phyloP scores from a whole-genome alignment of 2,113 vertebrate species.

The Mus spicilegus region DNA sequence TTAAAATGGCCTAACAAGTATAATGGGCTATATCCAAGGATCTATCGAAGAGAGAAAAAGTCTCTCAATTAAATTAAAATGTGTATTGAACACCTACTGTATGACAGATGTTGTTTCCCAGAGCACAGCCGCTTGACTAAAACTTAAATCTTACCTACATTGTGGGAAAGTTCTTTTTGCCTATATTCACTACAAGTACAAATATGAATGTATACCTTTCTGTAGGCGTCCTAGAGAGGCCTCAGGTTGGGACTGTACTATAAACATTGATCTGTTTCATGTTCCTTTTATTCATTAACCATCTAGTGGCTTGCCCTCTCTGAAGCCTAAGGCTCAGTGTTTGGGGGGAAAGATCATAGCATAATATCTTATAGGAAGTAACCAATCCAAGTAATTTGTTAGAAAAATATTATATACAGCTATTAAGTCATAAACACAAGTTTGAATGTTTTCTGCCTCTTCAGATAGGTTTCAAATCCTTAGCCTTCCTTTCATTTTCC shows the following conservation, averaged over 20 bases:
- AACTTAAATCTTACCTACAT: slow-evolving; percentile 7
- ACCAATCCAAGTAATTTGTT: background rate
- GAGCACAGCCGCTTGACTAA: background rate
- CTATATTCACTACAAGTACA: background rate
- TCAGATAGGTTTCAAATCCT: background rate
- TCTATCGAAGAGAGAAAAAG: background rate
- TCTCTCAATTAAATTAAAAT: slow-evolving; percentile 32
- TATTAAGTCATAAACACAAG: background rate
- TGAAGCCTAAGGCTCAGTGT: slow-evolving; percentile 8
- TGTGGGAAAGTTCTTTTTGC: background rate
- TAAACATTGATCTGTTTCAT: slow-evolving; percentile 1
- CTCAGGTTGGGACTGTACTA: background rate
- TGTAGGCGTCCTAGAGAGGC: background rate
- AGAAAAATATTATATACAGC: background rate
- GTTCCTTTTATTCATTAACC: background rate
- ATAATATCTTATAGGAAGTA: background rate
- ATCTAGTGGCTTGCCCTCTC: background rate
- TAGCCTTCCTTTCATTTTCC: background rate
- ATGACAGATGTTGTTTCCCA: background rate
- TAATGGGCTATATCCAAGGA: background rate
- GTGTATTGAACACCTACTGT: background rate
- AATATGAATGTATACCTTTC: background rate
- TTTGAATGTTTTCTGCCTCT: background rate
- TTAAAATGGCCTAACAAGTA: background rate
- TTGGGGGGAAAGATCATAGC: background rate